A percentile compares a stretch with the other conserved stretches of the same genome.
Evolutionary conservation across 1,140 invertebrate genomes (phyloP).

Genomic region (Caenorhabditis briggsae): DNA sequence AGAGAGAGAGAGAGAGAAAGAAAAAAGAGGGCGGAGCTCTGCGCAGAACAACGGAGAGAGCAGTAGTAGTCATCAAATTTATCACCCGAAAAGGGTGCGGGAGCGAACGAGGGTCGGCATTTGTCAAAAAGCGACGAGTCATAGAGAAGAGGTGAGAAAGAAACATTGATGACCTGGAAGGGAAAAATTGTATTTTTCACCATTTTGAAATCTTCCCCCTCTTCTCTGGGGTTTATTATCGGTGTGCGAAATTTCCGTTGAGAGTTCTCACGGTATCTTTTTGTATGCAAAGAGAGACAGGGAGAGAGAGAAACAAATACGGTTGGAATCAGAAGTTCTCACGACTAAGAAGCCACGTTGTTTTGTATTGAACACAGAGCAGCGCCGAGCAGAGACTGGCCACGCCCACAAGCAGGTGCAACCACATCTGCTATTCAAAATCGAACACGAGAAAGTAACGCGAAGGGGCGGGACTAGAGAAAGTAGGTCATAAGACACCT

Average conservation of each 20-base stretch:
- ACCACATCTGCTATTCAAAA: too few relatives aligned
- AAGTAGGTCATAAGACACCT: too few relatives aligned
- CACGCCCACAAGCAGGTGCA: too few relatives aligned
- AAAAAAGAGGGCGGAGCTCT: not conserved
- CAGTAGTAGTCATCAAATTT: not conserved
- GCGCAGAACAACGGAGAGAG: not conserved
- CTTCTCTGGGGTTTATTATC: constrained; percentile 19
- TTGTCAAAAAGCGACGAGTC: not conserved
- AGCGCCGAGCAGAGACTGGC: too few relatives aligned
- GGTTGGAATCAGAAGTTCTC: not conserved
- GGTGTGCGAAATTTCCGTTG: not conserved
- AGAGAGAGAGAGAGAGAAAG: not conserved
- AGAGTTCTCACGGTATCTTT: constrained; percentile 22
- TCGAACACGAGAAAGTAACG: too few relatives aligned
- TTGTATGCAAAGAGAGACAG: constrained; percentile 6
- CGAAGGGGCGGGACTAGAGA: too few relatives aligned
- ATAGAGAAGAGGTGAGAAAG: constrained; percentile 10
- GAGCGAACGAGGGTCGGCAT: not conserved
- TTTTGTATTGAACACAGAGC: too few relatives aligned
- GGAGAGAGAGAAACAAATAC: not conserved
- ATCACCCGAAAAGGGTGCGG: not conserved
- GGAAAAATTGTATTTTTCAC: not conserved
- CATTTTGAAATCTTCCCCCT: not conserved
- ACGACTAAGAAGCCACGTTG: not conserved
- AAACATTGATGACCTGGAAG: too few relatives aligned